Evolutionary conservation across 2,113 vertebrate species (phyloP).

Genomic region (Saguinus imperator): DNA sequence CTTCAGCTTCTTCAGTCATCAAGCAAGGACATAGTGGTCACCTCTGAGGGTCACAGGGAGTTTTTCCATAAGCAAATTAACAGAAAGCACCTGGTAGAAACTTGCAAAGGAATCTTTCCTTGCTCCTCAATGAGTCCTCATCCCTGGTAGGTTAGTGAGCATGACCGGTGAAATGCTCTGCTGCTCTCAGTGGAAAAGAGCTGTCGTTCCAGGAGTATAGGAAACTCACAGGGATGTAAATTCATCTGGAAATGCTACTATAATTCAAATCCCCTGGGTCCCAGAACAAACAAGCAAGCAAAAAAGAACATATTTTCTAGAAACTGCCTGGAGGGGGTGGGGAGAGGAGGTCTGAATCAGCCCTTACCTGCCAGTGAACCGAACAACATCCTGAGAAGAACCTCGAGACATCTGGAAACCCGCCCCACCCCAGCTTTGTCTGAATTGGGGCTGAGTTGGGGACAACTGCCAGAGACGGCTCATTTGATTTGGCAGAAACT

Average conservation of each 20-base stretch:
- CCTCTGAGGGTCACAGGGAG: not conserved
- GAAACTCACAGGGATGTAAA: not conserved
- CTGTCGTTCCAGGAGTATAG: not conserved
- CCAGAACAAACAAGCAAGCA: not conserved
- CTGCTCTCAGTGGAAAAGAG: not conserved
- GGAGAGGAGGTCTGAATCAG: not conserved
- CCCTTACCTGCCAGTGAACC: not conserved
- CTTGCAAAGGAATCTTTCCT: not conserved
- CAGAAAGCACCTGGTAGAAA: not conserved
- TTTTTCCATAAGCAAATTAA: not conserved
- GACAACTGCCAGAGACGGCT: not conserved
- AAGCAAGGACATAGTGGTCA: not conserved
- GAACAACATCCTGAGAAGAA: not conserved
- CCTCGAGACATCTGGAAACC: not conserved
- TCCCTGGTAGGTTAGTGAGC: not conserved
- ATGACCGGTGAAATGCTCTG: accelerated
- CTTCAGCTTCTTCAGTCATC: not conserved
- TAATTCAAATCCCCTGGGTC: not conserved
- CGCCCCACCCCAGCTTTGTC: not conserved
- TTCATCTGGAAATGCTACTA: not conserved
- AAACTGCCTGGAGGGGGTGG: not conserved
- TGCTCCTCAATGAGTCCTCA: not conserved
- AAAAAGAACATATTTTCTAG: not conserved
- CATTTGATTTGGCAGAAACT: not conserved
- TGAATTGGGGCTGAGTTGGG: not conserved